These are phyloP conservation scores for Lasioglossum leucozonium DNA, from an alignment of 2,888 invertebrate genomes.

Conservation along the genomic window DNA sequence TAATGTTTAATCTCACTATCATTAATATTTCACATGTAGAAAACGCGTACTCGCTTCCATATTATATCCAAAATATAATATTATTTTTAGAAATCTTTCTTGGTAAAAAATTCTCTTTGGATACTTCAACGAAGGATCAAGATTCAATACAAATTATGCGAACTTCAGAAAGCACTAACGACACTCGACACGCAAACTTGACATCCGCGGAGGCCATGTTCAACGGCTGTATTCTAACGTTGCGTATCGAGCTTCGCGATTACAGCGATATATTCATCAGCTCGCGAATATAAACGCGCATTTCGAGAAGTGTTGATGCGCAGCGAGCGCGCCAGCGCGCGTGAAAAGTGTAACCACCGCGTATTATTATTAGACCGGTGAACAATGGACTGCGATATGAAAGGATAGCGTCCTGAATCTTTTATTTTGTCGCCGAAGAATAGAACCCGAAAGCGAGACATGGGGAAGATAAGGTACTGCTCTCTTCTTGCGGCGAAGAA, in stretches of 20 bases:
- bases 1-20: neutral
- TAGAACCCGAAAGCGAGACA: too few species aligned
- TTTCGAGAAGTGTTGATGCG: neutral
- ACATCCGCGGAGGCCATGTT: conserved; percentile 37
- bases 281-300: neutral
- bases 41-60: too few species aligned
- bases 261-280: neutral
- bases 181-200: conserved; percentile 35
- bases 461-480: neutral
- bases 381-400: conserved; percentile 22
- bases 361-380: neutral
- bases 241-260: conserved; percentile 2
- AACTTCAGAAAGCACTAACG: neutral
- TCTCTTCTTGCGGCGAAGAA: neutral
- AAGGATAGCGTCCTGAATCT: neutral
- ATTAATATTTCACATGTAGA: neutral
- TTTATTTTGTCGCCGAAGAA: neutral
- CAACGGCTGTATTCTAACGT: conserved; percentile 10
- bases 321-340: neutral
- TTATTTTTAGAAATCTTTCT: too few species aligned
- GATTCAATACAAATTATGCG: too few species aligned
- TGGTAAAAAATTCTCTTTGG: too few species aligned
- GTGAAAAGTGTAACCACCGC: neutral
- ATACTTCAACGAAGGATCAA: too few species aligned
- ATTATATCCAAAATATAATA: too few species aligned